Evolutionary conservation across 2,888 invertebrate genomes (phyloP).

Genomic region (Eilema griseolum): DNA sequence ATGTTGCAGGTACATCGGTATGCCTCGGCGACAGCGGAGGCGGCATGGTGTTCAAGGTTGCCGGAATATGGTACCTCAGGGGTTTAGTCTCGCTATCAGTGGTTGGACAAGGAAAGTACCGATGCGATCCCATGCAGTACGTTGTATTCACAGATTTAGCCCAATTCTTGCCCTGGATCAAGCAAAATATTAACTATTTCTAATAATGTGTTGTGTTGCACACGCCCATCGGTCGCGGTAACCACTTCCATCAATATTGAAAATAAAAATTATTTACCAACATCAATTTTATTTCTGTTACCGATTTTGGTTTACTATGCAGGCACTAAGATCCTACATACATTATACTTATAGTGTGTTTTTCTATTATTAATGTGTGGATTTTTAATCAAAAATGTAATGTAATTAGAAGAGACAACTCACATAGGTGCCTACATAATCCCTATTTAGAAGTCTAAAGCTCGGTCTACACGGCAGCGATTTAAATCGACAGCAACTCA

Average conservation of each 20-base stretch:
- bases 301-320: too few species aligned
- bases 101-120: conserved; percentile 84
- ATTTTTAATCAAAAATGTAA: too few species aligned
- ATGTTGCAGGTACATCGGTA: conserved; percentile 86
- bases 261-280: not conserved
- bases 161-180: conserved; percentile 86
- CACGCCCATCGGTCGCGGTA: not conserved
- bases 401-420: too few species aligned
- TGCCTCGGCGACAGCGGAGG: conserved; percentile 87
- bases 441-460: too few species aligned
- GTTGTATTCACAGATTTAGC: conserved; percentile 88
- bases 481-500: too few species aligned
- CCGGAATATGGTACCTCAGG: conserved; percentile 76
- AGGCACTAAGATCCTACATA: too few species aligned
- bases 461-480: too few species aligned
- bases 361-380: too few species aligned
- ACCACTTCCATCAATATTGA: not conserved
- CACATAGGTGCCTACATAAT: too few species aligned
- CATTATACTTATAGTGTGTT: too few species aligned
- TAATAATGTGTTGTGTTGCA: conserved; percentile 24
- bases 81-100: conserved; percentile 88
- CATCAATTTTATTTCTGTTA: not conserved
- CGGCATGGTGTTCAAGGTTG: conserved; percentile 81
- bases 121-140: conserved; percentile 88
- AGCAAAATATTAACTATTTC: conserved; percentile 60